Conservation (phyloP, 1,140 invertebrate species). For the Babylonia areolata region DNA sequence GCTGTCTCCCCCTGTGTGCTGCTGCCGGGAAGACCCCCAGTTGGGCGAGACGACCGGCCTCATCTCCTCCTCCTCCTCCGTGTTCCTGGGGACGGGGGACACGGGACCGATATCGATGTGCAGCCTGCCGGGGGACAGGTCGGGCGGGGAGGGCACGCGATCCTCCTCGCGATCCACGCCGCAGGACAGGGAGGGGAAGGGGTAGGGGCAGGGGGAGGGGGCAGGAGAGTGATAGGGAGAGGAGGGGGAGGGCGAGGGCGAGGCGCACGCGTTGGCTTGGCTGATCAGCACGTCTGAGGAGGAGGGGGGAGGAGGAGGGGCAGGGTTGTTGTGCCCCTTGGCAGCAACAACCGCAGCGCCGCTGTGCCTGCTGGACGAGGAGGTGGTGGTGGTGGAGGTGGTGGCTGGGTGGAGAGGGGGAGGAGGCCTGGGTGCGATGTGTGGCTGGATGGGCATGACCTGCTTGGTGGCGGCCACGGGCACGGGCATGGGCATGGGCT, state of each 20-base stretch:
- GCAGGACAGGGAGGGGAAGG: neutral
- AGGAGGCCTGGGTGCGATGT: neutral
- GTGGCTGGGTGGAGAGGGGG: too few species aligned
- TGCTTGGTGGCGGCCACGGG: neutral
- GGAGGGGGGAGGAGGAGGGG: neutral
- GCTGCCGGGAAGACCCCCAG: too few species aligned
- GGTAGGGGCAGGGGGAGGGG: too few species aligned
- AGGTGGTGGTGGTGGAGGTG: neutral
- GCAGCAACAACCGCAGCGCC: neutral
- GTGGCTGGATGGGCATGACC: neutral
- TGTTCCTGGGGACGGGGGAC: neutral
- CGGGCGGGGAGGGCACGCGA: neutral
- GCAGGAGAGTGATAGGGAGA: too few species aligned
- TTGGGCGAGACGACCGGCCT: too few species aligned
- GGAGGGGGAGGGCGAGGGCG: neutral
- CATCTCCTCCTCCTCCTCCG: neutral
- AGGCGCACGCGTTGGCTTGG: neutral
- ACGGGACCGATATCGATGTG: neutral
- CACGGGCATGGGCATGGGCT: neutral
- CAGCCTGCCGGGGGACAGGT: conserved; percentile 1
- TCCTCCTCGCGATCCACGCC: neutral
- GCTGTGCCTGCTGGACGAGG: neutral
- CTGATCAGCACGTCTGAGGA: neutral
- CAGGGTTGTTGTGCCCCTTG: neutral
- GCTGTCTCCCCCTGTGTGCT: too few species aligned